Conservation (phyloP, 2,797 vertebrate genomes). For the Diplodus sargus region DNA sequence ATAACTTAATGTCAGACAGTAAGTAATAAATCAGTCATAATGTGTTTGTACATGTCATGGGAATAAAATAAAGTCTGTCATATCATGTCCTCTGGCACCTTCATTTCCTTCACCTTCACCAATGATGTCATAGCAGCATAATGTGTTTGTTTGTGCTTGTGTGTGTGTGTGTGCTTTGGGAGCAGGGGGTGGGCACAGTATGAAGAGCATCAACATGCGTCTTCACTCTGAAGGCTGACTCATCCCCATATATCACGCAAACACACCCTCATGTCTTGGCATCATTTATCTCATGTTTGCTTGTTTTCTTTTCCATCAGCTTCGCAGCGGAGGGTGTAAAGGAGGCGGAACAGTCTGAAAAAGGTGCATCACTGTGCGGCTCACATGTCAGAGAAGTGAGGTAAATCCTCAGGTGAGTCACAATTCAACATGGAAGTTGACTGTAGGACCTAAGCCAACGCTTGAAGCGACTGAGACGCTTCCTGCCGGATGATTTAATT, state of each 20-base stretch:
- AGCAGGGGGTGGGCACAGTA: neutral
- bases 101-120: constrained; percentile 30
- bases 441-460: too few relatives aligned
- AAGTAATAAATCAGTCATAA: constrained; percentile 6
- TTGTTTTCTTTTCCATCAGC: constrained; percentile 72
- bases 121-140: constrained; percentile 49
- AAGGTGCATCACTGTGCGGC: constrained; percentile 64
- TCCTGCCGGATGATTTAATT: too few relatives aligned
- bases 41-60: constrained; percentile 47
- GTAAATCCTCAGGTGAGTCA: constrained; percentile 74
- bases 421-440: constrained; percentile 24
- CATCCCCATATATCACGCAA: constrained; percentile 71
- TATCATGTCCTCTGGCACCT: constrained; percentile 46
- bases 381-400: constrained; percentile 64
- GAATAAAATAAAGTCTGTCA: constrained; percentile 51
- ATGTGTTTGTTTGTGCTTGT: constrained; percentile 17
- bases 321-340: constrained; percentile 65
- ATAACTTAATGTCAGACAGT: constrained; percentile 1
- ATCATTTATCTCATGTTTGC: constrained; percentile 67
- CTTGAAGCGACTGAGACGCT: too few relatives aligned
- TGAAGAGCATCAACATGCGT: constrained; percentile 55
- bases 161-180: neutral
- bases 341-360: constrained; percentile 62
- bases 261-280: constrained; percentile 66
- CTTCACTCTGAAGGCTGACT: constrained; percentile 67